Conservation (phyloP, 2,888 invertebrate species). For the Catocala fraxini region DNA sequence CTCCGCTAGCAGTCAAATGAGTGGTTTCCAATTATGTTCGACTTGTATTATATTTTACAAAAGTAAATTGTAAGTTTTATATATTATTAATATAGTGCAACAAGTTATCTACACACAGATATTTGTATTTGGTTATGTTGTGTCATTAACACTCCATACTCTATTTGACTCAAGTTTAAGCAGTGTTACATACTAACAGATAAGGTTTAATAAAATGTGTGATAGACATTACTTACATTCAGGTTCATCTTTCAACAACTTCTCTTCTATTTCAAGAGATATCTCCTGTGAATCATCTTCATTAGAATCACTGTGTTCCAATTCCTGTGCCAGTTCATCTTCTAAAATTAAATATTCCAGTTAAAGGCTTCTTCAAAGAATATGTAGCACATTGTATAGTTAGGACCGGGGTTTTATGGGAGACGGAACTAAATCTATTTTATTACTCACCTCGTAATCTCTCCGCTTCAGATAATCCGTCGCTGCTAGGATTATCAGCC, state of each 20-base stretch:
- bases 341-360: constrained; percentile 61
- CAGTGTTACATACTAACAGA: no score
- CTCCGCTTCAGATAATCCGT: constrained; percentile 75
- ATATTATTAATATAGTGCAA: no score
- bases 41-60: no score
- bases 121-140: no score
- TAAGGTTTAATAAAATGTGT: not conserved
- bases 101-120: no score
- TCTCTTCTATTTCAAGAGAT: constrained; percentile 83
- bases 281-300: constrained; percentile 84
- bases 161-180: no score
- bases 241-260: constrained; percentile 82
- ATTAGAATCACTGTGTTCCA: constrained; percentile 84
- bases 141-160: no score
- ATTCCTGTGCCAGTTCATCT: constrained; percentile 79
- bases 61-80: no score
- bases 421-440: not conserved
- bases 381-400: not conserved
- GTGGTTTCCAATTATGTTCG: no score
- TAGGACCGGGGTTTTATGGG: not conserved
- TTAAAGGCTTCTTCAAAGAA: not conserved
- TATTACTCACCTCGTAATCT: constrained; percentile 69
- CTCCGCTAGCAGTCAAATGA: no score
- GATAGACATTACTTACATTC: constrained; percentile 71
- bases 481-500: constrained; percentile 75